These are phyloP conservation scores for Leptopilina drosophilae DNA, from an alignment of 2,888 invertebrate genomes.

Conservation along the genomic window DNA sequence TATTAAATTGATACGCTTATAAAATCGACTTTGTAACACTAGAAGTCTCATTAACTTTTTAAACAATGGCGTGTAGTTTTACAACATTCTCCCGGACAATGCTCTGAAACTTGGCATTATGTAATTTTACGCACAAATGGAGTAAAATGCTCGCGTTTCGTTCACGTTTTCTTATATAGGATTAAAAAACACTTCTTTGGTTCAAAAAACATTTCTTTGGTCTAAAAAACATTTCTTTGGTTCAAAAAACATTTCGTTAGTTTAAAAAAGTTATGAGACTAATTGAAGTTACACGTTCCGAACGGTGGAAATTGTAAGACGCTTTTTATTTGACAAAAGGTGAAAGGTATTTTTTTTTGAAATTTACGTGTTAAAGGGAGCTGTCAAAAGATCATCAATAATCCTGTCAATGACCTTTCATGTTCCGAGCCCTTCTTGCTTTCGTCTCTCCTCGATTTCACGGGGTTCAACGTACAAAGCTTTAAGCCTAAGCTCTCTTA, in stretches of 20 bases:
- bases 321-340: too few relatives aligned
- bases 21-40: slow-evolving; percentile 18
- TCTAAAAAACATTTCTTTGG: too few relatives aligned
- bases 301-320: too few relatives aligned
- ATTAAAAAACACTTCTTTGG: background rate
- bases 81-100: background rate
- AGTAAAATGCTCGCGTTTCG: background rate
- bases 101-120: background rate
- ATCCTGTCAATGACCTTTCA: slow-evolving; percentile 27
- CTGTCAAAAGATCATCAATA: background rate
- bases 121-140: background rate
- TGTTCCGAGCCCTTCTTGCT: background rate
- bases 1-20: slow-evolving; percentile 28
- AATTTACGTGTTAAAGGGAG: background rate
- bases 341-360: too few relatives aligned
- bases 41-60: slow-evolving; percentile 8
- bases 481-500: slow-evolving; percentile 35
- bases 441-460: slow-evolving; percentile 17
- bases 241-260: too few relatives aligned
- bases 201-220: background rate
- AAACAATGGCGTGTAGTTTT: slow-evolving; percentile 18
- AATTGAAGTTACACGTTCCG: background rate
- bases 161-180: background rate
- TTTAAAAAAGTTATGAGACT: background rate
- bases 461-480: slow-evolving; percentile 16